Percentiles rank a stretch among this genome's conserved stretches.
Conservation (phyloP, 2,113 vertebrate species). For the Epinephelus cyanopodus region DNA sequence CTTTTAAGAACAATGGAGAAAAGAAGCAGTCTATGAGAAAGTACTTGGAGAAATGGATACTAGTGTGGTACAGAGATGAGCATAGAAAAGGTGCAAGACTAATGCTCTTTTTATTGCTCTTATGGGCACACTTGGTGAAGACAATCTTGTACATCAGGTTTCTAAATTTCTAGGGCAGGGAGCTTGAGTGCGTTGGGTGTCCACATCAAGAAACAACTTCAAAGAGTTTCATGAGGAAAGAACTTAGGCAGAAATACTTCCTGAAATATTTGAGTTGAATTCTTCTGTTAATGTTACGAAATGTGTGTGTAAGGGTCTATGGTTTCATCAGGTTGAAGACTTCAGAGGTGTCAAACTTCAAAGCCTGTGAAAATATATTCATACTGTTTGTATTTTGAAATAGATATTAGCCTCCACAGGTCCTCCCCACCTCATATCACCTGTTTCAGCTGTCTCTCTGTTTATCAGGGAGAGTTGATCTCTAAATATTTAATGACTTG, state of each 20-base stretch:
- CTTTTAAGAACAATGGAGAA: neutral
- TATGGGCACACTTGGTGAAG: neutral
- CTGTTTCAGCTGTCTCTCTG: constrained; percentile 6
- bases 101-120: neutral
- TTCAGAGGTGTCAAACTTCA: constrained; percentile 6
- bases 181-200: neutral
- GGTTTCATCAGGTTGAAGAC: neutral
- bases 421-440: constrained; percentile 22
- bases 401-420: neutral
- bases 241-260: neutral
- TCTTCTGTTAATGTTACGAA: neutral
- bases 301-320: neutral
- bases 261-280: neutral
- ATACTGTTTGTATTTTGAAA: neutral
- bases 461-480: constrained; percentile 34
- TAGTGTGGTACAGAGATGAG: neutral
- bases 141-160: neutral
- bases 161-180: neutral
- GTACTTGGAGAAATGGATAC: neutral
- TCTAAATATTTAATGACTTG: constrained; percentile 68
- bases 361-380: neutral
- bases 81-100: neutral
- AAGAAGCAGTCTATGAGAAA: neutral
- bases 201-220: too few species aligned
- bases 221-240: too few species aligned